These are phyloP conservation scores for Trialeurodes vaporariorum DNA, from an alignment of 1,140 invertebrate species.

Conservation along the genomic window DNA sequence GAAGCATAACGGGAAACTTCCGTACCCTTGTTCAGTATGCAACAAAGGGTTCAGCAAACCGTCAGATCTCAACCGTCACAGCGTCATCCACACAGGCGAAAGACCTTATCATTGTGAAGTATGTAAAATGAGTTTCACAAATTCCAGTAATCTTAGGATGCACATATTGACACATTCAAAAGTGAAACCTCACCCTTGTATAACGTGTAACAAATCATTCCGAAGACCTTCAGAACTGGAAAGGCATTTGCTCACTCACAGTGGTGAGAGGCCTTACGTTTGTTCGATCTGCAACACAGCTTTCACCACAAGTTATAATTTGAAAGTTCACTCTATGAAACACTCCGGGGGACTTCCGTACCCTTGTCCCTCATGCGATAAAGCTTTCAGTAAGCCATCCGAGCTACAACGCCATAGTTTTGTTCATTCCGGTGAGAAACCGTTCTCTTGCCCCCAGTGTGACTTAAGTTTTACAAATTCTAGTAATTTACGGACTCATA, in stretches of 20 bases:
- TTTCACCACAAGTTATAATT: conserved; percentile 33
- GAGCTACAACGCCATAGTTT: conserved; percentile 24
- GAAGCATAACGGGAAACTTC: conserved; percentile 18
- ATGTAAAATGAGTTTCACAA: conserved; percentile 25
- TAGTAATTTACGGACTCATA: conserved; percentile 45
- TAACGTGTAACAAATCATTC: conserved; percentile 32
- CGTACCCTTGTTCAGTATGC: conserved; percentile 18
- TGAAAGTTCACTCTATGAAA: conserved; percentile 34
- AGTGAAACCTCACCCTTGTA: conserved; percentile 39
- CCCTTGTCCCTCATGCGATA: conserved; percentile 43
- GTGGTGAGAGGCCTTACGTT: conserved; percentile 52
- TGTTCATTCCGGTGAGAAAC: conserved; percentile 44
- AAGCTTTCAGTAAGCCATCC: conserved; percentile 32
- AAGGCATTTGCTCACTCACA: conserved; percentile 57
- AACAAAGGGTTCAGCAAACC: conserved; percentile 22
- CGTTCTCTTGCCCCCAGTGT: conserved; percentile 57
- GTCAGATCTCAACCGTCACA: conserved; percentile 20
- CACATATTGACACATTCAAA: conserved; percentile 34
- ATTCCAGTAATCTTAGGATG: conserved; percentile 23
- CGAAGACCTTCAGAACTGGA: conserved; percentile 47
- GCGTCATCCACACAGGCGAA: conserved; percentile 22
- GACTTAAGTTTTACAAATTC: conserved; percentile 36
- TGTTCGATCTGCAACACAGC: conserved; percentile 32
- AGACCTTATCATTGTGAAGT: conserved; percentile 23
- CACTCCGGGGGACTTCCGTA: conserved; percentile 43